Base-by-base conservation (phyloP, 2,888 invertebrate genomes). In the Tubiluchus corallicola region DNA sequence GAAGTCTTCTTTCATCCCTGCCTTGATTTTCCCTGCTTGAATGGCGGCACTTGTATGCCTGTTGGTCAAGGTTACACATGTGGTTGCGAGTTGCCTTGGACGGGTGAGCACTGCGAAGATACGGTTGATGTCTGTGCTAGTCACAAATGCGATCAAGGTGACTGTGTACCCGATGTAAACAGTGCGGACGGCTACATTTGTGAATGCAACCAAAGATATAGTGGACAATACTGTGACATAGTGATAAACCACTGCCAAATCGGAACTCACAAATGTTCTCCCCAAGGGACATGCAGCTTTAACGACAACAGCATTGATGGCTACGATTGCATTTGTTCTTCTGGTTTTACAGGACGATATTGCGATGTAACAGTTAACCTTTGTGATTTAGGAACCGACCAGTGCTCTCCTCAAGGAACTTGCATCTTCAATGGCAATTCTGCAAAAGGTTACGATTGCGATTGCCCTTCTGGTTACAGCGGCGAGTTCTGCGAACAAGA, bases 291-390 rank as follows among this genome's bases (percentile, higher is more conserved):
- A n/a, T 29, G 29, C n/a, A 9, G 9, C 9, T n/a, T n/a, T 9
- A 29, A 29, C 29, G 29, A n/a, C 29, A 29, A n/a, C 29, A 9
- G 29, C 29, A 29, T 29, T n/a, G 29, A 29, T n/a, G 29, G 29
- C 29, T 29, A 9, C 29, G 29, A 9, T 29, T 29, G 29, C 29
- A 29, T 29, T n/a, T 29, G 29, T 29, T 9, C 29, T 9, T n/a
- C 29, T 9, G 9, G n/a, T 9, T 29, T 9, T n/a, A 9, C n/a
- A 9, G 29, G 29, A 9, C n/a, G 9, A 9, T 9, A 9, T n/a
- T 29, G 29, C 29, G 29, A 29, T n/a, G 29, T n/a, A n/a, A n/a
- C 29, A n/a, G 29, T 29, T n/a, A 9, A n/a, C n/a, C 29, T 29
- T 9, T 29, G 29, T n/a, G 29, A 9, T 9, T n/a, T 9, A 9